phyloP scores from a whole-genome alignment of 2,888 invertebrate genomes.

The Magallana nippona region DNA sequence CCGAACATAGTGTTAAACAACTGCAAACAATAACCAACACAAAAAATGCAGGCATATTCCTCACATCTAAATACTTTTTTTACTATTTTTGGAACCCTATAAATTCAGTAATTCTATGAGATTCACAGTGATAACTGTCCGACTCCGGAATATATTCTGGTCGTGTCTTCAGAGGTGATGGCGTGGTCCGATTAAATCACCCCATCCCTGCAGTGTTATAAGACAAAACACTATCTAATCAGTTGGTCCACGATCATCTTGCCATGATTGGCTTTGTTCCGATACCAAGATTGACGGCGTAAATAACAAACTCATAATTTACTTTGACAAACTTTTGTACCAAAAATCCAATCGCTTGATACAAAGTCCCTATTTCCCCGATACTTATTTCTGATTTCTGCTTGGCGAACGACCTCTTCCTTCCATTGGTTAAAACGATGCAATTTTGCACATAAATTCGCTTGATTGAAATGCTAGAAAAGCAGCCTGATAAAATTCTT shows the following conservation, averaged over 20 bases:
- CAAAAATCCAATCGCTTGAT: slow-evolving; percentile 3
- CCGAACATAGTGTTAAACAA: slow-evolving; percentile 1
- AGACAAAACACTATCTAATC: slow-evolving; percentile 31
- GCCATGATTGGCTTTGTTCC: background rate
- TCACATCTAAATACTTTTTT: background rate
- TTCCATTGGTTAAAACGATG: background rate
- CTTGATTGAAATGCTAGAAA: background rate
- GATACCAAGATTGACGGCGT: background rate
- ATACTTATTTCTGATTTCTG: slow-evolving; percentile 16
- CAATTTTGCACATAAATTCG: slow-evolving; percentile 3
- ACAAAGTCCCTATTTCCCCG: background rate
- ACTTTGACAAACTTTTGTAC: slow-evolving; percentile 28
- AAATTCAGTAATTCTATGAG: background rate
- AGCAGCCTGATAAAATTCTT: background rate
- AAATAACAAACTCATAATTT: slow-evolving; percentile 32
- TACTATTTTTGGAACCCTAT: background rate
- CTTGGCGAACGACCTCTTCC: background rate
- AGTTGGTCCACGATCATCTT: slow-evolving; percentile 21
- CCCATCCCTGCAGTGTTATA: slow-evolving; percentile 8
- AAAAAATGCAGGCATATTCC: slow-evolving; percentile 5
- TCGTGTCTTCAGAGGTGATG: background rate
- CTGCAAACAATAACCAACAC: background rate
- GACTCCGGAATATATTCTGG: background rate
- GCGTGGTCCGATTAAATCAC: slow-evolving; percentile 12
- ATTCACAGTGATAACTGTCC: background rate